phyloP scores from a whole-genome alignment of 2,113 vertebrate species.

The Chaetops frenatus region DNA sequence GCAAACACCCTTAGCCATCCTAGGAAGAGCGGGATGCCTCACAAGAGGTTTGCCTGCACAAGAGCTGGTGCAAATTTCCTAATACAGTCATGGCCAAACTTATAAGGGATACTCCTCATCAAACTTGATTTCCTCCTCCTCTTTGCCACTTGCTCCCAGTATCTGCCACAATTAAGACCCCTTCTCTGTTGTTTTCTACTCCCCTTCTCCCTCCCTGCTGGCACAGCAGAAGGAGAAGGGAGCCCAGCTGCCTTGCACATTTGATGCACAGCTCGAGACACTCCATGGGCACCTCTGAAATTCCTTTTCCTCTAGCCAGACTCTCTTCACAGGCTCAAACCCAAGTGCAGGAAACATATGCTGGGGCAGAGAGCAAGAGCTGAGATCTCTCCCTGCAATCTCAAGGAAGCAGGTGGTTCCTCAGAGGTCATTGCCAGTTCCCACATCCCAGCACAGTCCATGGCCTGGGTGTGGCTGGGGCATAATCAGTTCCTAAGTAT shows the following conservation, averaged over 20 bases:
- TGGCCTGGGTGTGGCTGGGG: neutral
- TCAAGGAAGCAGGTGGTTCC: constrained; percentile 58
- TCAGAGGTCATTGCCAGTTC: neutral
- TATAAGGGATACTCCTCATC: neutral
- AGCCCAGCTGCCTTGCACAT: neutral
- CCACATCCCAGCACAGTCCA: neutral
- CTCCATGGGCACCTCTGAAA: neutral
- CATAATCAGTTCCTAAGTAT: neutral
- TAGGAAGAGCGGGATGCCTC: fast-evolving
- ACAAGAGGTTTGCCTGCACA: neutral
- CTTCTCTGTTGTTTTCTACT: fast-evolving
- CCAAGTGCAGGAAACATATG: constrained; percentile 12
- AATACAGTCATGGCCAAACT: neutral
- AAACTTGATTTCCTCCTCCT: neutral
- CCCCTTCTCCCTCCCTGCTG: neutral
- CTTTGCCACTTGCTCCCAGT: neutral
- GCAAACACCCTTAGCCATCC: neutral
- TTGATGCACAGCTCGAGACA: fast-evolving
- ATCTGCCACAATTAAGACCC: neutral
- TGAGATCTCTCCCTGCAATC: constrained; percentile 1
- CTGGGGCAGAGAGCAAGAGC: neutral
- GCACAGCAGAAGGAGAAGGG: neutral
- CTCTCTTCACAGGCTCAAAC: neutral
- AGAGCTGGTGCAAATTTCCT: neutral
- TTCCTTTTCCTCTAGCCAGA: neutral